Evolutionary conservation across 1,140 invertebrate genomes (phyloP).

Genomic region (Thaumetopoea pityocampa): DNA sequence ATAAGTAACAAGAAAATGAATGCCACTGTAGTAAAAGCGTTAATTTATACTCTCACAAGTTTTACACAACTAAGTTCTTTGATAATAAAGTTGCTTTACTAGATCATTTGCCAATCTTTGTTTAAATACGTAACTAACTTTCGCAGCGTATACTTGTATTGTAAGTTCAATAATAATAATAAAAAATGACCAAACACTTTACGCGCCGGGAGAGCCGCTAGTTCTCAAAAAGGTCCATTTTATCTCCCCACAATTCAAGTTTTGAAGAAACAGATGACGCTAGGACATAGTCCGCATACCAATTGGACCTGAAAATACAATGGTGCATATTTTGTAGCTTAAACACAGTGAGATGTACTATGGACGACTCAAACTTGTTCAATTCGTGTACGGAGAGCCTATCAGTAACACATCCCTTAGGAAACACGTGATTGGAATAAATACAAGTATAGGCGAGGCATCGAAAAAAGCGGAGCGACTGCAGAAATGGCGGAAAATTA

Average conservation of each 20-base stretch:
- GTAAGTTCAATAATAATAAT: no score
- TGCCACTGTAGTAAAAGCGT: no score
- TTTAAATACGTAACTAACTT: no score
- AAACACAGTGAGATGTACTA: constrained; percentile 49
- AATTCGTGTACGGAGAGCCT: constrained; percentile 31
- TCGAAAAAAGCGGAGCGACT: not conserved
- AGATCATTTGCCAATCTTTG: no score
- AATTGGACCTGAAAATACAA: constrained; percentile 54
- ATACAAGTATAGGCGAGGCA: not conserved
- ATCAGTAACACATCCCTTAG: constrained; percentile 59
- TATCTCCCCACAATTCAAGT: constrained; percentile 48
- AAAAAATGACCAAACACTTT: no score
- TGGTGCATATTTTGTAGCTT: constrained; percentile 50
- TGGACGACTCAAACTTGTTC: constrained; percentile 22
- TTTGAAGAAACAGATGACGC: constrained; percentile 59
- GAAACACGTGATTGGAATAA: constrained; percentile 53
- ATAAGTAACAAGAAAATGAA: no score
- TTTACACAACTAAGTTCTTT: no score
- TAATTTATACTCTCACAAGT: no score
- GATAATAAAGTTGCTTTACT: no score
- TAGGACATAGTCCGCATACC: constrained; percentile 52
- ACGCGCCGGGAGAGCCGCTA: no score
- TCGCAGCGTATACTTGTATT: no score
- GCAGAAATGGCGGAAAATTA: not conserved
- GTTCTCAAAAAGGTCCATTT: constrained; percentile 24